A percentile compares a stretch with the other conserved stretches of the same genome.
Conservation (phyloP, 2,113 vertebrate species). For the Laticauda colubrina region DNA sequence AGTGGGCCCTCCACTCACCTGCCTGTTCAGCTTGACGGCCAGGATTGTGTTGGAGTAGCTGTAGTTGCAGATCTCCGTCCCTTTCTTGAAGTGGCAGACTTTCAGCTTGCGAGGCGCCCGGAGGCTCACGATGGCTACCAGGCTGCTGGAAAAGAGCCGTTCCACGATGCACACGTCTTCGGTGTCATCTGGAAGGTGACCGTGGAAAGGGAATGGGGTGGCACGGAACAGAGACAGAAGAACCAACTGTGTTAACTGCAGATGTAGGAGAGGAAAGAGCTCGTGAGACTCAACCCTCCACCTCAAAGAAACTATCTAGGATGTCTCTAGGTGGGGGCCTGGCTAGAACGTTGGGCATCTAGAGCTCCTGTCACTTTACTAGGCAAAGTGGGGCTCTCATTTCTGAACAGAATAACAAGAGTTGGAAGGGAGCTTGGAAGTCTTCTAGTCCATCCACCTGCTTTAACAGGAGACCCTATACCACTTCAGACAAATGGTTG, state of each 20-base stretch:
- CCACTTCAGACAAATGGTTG: too few relatives aligned
- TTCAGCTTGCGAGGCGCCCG: constrained; percentile 98
- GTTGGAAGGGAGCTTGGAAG: too few relatives aligned
- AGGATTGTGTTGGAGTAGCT: constrained; percentile 98
- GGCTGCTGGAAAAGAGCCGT: constrained; percentile 93
- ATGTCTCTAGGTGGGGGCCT: not conserved
- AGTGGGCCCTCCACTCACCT: constrained; percentile 73
- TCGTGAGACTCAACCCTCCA: not conserved
- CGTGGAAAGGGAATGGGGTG: not conserved
- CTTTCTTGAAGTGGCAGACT: constrained; percentile 99
- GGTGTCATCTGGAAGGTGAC: constrained; percentile 80
- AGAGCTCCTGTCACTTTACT: not conserved
- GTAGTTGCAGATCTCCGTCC: constrained; percentile 99
- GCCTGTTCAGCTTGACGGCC: constrained; percentile 95
- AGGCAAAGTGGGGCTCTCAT: too few relatives aligned
- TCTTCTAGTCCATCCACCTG: too few relatives aligned
- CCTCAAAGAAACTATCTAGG: not conserved
- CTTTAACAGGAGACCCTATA: too few relatives aligned
- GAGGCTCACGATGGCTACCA: constrained; percentile 97
- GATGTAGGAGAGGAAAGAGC: not conserved
- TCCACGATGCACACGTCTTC: constrained; percentile 99
- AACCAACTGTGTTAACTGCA: not conserved
- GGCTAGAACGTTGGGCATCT: not conserved
- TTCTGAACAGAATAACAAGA: too few relatives aligned
- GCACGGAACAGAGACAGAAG: not conserved